Percentiles rank a stretch among this genome's conserved stretches.
Conservation (phyloP, 1,140 invertebrate species). For the Papilio glaucus region DNA sequence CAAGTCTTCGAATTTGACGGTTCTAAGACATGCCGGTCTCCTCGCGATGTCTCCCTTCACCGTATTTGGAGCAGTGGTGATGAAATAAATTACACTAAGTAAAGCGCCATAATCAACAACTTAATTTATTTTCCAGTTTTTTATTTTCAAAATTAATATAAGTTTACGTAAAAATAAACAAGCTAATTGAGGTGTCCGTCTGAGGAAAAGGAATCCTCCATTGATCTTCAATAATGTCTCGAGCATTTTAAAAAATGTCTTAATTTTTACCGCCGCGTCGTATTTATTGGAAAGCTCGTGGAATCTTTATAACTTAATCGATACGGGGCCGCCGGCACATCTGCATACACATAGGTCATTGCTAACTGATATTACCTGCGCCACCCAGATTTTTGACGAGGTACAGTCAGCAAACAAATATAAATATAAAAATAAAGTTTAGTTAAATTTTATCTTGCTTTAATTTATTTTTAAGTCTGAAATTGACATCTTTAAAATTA, state of each 20-base stretch:
- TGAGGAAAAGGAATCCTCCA: not conserved
- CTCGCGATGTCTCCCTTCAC: too few relatives aligned
- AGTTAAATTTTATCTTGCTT: too few relatives aligned
- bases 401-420: conserved; percentile 36
- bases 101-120: too few relatives aligned
- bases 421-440: conserved; percentile 17
- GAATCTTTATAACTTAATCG: conserved; percentile 35
- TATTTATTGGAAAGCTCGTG: conserved; percentile 21
- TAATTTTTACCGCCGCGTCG: not conserved
- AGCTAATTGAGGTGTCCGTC: not conserved
- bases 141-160: too few relatives aligned
- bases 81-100: too few relatives aligned
- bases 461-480: too few relatives aligned
- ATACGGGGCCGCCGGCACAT: conserved; percentile 14
- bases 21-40: too few relatives aligned
- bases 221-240: not conserved
- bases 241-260: conserved; percentile 11
- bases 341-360: conserved; percentile 30
- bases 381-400: conserved; percentile 17
- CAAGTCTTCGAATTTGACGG: too few relatives aligned
- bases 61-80: too few relatives aligned
- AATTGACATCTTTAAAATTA: too few relatives aligned
- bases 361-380: conserved; percentile 18
- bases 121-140: too few relatives aligned
- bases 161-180: not conserved